phyloP scores from a whole-genome alignment of 2,797 vertebrate genomes.

The Rhinatrema bivittatum region DNA sequence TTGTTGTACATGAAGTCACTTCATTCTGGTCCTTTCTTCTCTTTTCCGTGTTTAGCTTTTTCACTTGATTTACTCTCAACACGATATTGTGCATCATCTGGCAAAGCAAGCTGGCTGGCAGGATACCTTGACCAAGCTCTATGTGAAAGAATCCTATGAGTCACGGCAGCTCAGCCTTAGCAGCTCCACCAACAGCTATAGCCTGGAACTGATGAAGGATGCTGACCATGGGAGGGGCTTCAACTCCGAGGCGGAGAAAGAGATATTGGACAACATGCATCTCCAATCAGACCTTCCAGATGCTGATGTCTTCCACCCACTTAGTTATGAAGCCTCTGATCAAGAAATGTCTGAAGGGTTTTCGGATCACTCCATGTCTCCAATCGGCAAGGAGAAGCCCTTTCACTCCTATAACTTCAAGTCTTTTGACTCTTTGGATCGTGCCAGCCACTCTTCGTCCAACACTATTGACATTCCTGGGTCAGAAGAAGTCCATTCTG shows the following conservation, averaged over 20 bases:
- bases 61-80: slow-evolving; percentile 79
- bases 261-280: background rate
- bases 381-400: slow-evolving; percentile 43
- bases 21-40: too few species aligned
- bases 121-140: slow-evolving; percentile 87
- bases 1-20: too few species aligned
- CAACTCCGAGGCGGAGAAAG: slow-evolving; percentile 31
- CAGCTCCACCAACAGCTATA: slow-evolving; percentile 25
- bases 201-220: slow-evolving; percentile 46
- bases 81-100: slow-evolving; percentile 78
- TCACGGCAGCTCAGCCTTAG: slow-evolving; percentile 52
- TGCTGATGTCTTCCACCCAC: slow-evolving; percentile 49
- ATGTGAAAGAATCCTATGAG: slow-evolving; percentile 79
- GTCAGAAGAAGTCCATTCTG: background rate
- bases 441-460: slow-evolving; percentile 65
- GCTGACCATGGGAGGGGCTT: slow-evolving; percentile 30
- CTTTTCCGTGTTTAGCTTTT: slow-evolving; percentile 68
- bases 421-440: slow-evolving; percentile 74
- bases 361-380: slow-evolving; percentile 69
- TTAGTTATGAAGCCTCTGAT: slow-evolving; percentile 35
- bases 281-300: background rate
- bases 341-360: slow-evolving; percentile 66
- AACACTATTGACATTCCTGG: slow-evolving; percentile 53
- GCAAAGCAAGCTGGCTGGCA: slow-evolving; percentile 84
- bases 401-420: slow-evolving; percentile 64